Base-by-base conservation (phyloP, 2,888 invertebrate species). In the Brachyopa scutellaris region DNA sequence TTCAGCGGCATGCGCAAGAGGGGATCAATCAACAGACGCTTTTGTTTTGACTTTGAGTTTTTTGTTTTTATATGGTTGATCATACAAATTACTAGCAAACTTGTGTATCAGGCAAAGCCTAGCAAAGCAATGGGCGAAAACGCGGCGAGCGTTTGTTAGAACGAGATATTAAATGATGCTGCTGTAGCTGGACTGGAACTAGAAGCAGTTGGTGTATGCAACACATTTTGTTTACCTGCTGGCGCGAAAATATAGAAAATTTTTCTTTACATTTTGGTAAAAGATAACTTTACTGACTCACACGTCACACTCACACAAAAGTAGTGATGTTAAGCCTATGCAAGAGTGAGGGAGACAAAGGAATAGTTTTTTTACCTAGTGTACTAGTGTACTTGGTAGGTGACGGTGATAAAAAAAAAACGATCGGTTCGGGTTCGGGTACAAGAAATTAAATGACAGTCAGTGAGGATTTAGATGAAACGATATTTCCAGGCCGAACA, bases 1-100 rank as follows among this genome's bases (percentile, higher is more conserved):
- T 66, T 64, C 64, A 29, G 82, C 76, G 73, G 49, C 74, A 74
- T 72, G 40, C 70, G 61, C 66, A 31, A 57, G 17, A 47, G 47
- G 38, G 45, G 26, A 57, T 26, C 6, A n/a, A n/a, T n/a, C n/a
- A n/a, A 36, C 33, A 53, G 17, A 29, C 55, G 29, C 29, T 73
- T 57, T 73, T 73, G 29, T 33, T 47, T 62, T 26, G 42, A 29
- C 17, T 36, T 47, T 53, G 59, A 21, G 8, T 42, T 59, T 84
- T 49, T 76, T 53, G 70, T 40, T 67, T 47, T 61, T 42, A 23
- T 47, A 11, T 15, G 29, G 13, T 47, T 53, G 29, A 64, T 57
- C 11, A 42, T 49, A 49, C 51, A 40, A 40, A 38, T 31, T 42
- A 78, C 21, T 55, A 74, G 82, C 15, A 67, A 69, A 70, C 62